A percentile compares a stretch with the other conserved stretches of the same genome.
phyloP scores from a whole-genome alignment of 2,797 vertebrate species.

The Argentina silus region DNA sequence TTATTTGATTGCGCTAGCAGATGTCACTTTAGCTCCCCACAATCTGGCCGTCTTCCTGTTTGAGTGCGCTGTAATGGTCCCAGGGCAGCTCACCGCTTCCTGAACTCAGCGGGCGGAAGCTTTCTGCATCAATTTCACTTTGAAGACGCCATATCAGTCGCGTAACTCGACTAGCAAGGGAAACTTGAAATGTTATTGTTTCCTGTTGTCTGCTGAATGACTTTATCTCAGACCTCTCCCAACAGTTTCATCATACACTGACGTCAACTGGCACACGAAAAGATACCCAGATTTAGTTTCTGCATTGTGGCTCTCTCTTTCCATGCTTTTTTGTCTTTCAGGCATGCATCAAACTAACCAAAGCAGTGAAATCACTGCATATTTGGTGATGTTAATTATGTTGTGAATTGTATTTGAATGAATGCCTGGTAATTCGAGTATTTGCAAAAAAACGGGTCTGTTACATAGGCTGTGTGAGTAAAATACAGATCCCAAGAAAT shows the following conservation, averaged over 20 bases:
- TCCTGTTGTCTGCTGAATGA: conserved; percentile 78
- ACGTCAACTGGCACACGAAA: conserved; percentile 35
- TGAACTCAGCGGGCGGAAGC: conserved; percentile 78
- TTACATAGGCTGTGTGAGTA: not conserved
- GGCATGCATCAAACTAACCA: not conserved
- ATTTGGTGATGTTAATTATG: not conserved
- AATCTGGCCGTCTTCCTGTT: conserved; percentile 78
- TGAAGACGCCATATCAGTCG: conserved; percentile 77
- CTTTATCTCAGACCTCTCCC: conserved; percentile 59
- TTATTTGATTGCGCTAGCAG: conserved; percentile 79
- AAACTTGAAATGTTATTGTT: conserved; percentile 78
- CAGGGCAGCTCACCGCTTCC: conserved; percentile 77
- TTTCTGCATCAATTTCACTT: conserved; percentile 79
- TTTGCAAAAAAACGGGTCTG: conserved; percentile 7
- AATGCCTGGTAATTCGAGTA: too few relatives aligned
- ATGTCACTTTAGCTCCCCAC: conserved; percentile 80
- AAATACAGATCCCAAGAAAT: conserved; percentile 30
- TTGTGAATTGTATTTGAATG: not conserved
- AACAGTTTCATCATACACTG: conserved; percentile 61
- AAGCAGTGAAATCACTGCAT: not conserved
- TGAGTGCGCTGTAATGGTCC: conserved; percentile 78
- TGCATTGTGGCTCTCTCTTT: conserved; percentile 39
- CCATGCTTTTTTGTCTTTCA: conserved; percentile 37
- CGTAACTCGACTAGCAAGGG: conserved; percentile 70
- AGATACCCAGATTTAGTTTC: conserved; percentile 62